Evolutionary conservation across 2,113 vertebrate species (phyloP).

Genomic region (Sterrhoptilus dennistouni): DNA sequence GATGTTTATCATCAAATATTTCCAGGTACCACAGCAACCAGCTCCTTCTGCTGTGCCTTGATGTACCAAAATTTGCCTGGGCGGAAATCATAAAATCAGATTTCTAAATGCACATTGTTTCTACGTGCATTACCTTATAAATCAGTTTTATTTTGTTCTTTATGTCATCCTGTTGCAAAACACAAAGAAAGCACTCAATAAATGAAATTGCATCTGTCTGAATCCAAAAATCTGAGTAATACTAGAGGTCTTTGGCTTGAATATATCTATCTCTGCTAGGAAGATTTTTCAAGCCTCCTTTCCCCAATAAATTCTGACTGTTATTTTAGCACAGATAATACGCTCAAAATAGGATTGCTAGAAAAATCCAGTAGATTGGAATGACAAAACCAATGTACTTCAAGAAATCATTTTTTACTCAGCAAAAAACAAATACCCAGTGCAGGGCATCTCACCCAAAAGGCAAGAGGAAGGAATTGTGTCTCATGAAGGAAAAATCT

Average conservation of each 20-base stretch:
- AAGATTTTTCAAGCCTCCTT: not conserved
- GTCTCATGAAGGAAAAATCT: not conserved
- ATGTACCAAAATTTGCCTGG: not conserved
- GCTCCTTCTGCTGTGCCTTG: not conserved
- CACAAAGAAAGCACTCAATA: not conserved
- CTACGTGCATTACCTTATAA: not conserved
- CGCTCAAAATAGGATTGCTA: not conserved
- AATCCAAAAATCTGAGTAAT: not conserved
- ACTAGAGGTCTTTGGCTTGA: not conserved
- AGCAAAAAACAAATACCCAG: not conserved
- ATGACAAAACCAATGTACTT: not conserved
- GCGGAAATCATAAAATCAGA: not conserved
- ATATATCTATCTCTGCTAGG: not conserved
- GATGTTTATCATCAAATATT: not conserved
- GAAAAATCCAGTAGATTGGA: not conserved
- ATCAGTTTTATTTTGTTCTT: not conserved
- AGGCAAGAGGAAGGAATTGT: not conserved
- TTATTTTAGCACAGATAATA: constrained; percentile 17
- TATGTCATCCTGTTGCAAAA: not conserved
- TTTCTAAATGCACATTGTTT: constrained; percentile 8
- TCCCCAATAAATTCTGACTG: not conserved
- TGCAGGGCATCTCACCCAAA: not conserved
- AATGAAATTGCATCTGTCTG: constrained; percentile 14
- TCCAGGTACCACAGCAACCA: not conserved
- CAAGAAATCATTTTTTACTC: not conserved